phyloP scores from a whole-genome alignment of 2,113 vertebrate genomes.

The Martes martes region DNA sequence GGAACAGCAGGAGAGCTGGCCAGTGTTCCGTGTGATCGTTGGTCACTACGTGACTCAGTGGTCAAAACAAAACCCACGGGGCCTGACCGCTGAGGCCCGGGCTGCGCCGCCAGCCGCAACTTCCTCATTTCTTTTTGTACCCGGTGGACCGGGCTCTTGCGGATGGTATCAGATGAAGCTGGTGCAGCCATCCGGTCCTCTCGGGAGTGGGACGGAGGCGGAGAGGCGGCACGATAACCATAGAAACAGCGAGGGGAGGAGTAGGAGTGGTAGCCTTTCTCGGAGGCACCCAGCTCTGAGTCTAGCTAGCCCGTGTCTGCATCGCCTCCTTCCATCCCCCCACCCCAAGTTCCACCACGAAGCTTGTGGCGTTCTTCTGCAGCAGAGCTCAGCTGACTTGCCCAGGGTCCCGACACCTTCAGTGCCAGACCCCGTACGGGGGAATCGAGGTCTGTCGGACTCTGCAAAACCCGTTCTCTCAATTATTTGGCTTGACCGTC shows the following conservation, averaged over 20 bases:
- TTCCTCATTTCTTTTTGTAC: slow-evolving; percentile 62
- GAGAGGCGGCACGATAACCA: background rate
- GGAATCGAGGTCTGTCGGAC: background rate
- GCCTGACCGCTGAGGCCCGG: slow-evolving; percentile 24
- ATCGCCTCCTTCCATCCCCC: slow-evolving; percentile 41
- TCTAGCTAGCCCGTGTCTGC: background rate
- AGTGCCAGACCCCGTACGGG: background rate
- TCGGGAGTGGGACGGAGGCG: background rate
- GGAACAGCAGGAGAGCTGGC: background rate
- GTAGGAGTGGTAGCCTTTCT: background rate
- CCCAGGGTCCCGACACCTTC: background rate
- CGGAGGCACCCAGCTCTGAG: background rate
- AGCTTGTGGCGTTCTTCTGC: background rate
- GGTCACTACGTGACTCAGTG: slow-evolving; percentile 53
- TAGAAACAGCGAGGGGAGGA: background rate
- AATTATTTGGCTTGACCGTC: slow-evolving; percentile 1
- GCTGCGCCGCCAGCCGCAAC: background rate
- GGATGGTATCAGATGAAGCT: background rate
- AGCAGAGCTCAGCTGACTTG: background rate
- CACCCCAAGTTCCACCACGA: background rate
- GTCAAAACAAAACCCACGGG: slow-evolving; percentile 51
- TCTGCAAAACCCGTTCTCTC: background rate
- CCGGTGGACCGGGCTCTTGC: slow-evolving; percentile 23
- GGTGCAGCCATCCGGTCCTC: background rate
- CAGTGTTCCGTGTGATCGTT: background rate